Percentiles rank a stretch among this genome's conserved stretches.
These are phyloP conservation scores for Allygus modestus DNA, from an alignment of 2,888 invertebrate species.

Conservation along the genomic window DNA sequence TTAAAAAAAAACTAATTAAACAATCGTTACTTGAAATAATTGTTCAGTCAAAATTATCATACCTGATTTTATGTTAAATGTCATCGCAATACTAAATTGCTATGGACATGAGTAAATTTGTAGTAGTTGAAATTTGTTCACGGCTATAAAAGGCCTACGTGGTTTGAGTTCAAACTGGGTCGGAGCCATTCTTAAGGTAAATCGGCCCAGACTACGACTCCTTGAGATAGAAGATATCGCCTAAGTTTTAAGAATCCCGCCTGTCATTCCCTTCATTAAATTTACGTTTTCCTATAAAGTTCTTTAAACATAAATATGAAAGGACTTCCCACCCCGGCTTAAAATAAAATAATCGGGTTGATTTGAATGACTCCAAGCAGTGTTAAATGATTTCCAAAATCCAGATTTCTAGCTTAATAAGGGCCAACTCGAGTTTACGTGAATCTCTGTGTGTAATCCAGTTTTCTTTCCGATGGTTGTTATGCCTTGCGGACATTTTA, in stretches of 20 bases:
- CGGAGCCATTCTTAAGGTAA: neutral
- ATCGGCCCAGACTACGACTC: conserved; percentile 13
- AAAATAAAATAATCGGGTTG: too few species aligned
- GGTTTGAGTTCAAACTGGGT: conserved; percentile 20
- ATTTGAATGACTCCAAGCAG: too few species aligned
- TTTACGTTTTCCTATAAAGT: neutral
- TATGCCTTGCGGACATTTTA: neutral
- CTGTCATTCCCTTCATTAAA: neutral
- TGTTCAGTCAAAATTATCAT: too few species aligned
- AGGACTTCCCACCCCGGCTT: too few species aligned
- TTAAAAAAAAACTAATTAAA: too few species aligned
- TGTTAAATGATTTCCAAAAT: too few species aligned
- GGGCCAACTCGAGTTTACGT: too few species aligned
- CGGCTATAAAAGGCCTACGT: conserved; percentile 34
- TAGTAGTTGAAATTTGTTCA: neutral
- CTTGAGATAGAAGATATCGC: conserved; percentile 24
- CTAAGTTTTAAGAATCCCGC: conserved; percentile 10
- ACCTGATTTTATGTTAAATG: too few species aligned
- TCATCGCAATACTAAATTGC: neutral
- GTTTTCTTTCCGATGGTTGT: neutral
- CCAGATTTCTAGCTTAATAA: too few species aligned
- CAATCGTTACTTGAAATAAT: too few species aligned
- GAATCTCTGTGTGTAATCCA: too few species aligned
- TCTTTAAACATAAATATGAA: conserved; percentile 6
- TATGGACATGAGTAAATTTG: neutral